Conservation (phyloP, 2,113 vertebrate species). For the Trichomycterus rosablanca region DNA sequence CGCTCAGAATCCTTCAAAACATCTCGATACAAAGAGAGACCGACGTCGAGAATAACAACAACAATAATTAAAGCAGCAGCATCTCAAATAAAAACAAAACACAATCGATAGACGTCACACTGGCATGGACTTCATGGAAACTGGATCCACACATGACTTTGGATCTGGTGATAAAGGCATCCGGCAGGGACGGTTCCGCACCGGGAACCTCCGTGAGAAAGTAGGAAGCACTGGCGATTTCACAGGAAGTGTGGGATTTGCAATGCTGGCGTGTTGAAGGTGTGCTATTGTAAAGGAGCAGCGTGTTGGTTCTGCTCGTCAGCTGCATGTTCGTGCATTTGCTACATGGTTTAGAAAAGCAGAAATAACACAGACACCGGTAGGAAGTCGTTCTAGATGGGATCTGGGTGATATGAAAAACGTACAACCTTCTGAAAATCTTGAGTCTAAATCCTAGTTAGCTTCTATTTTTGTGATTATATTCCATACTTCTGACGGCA, state of each 20-base stretch:
- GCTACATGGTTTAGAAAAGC: neutral
- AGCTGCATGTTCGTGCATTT: neutral
- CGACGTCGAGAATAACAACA: neutral
- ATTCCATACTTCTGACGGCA: too few species aligned
- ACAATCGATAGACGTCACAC: neutral
- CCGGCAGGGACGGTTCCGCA: too few species aligned
- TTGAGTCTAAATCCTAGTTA: too few species aligned
- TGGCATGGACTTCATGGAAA: constrained; percentile 1
- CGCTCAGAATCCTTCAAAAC: too few species aligned
- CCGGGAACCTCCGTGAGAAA: too few species aligned
- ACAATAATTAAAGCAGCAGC: neutral
- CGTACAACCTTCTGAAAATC: too few species aligned
- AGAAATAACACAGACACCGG: neutral
- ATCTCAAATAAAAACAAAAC: neutral
- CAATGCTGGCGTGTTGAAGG: neutral
- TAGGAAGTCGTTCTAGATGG: neutral
- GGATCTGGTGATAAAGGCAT: constrained; percentile 1
- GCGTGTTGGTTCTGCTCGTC: neutral
- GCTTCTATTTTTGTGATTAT: too few species aligned
- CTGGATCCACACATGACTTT: neutral
- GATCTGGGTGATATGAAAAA: too few species aligned
- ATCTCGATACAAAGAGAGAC: too few species aligned
- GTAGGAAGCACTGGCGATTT: constrained; percentile 41
- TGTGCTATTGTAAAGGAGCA: neutral
- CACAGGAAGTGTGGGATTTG: constrained; percentile 26